These are phyloP conservation scores for Picathartes gymnocephalus DNA, from an alignment of 2,113 vertebrate genomes.

Conservation along the genomic window DNA sequence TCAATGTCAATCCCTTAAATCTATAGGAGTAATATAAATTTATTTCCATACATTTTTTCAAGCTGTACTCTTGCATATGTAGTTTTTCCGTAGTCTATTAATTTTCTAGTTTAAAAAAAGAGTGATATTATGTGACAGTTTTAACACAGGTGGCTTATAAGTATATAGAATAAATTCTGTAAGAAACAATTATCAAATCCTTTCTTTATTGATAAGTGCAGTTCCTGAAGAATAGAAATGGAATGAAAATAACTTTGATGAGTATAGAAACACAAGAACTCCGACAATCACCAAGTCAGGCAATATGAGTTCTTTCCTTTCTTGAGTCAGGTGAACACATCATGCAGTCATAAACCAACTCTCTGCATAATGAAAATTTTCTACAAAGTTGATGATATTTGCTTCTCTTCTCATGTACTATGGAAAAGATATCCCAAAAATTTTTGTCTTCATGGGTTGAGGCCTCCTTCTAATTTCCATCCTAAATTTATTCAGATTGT, in stretches of 20 bases:
- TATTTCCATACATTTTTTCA: background rate
- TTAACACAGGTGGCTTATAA: background rate
- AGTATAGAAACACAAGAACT: background rate
- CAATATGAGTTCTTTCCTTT: background rate
- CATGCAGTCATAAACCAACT: background rate
- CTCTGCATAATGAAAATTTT: background rate
- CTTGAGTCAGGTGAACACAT: background rate
- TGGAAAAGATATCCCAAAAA: background rate
- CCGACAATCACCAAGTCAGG: fast-evolving
- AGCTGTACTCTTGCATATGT: background rate
- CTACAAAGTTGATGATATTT: background rate
- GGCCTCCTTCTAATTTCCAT: background rate
- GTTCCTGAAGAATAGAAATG: background rate
- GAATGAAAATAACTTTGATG: background rate
- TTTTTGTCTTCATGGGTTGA: background rate
- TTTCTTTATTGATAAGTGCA: background rate
- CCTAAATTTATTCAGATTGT: background rate
- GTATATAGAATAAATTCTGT: background rate
- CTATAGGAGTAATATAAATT: fast-evolving
- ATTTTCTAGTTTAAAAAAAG: background rate
- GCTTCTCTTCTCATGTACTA: background rate
- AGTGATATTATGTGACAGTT: background rate
- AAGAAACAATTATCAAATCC: background rate
- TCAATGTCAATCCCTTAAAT: background rate
- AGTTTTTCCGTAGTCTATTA: background rate